Base-by-base conservation (phyloP, 2,888 invertebrate genomes). In the Drosophila hawaiiensis region DNA sequence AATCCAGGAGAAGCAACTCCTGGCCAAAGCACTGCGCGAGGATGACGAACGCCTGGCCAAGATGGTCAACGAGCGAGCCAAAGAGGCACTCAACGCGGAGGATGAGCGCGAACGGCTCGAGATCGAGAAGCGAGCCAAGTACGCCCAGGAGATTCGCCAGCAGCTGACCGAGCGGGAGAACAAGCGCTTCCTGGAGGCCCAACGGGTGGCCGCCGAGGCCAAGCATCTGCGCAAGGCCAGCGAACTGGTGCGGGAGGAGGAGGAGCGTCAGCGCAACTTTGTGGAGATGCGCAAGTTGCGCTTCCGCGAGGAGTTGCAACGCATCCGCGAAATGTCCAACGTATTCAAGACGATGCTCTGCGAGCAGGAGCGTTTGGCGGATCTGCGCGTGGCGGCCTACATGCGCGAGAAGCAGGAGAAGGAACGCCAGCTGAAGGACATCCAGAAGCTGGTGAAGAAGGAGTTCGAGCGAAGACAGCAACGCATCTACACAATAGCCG, bases 1-100 rank as follows among this genome's bases (percentile, higher is more conserved):
- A 94, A 95, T 97, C 70, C 95, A 94, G 0, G 97, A 97, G 92
- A 95, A 94, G 72, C 72, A 90, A 31, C 92, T 92, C 28, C 53
- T 93, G 22, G 89, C 91, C 19, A 87, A 81, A 14, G 93, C 92
- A 19, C 61, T 92, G 19, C 90, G 89, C 25, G 85, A 92, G 37
- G 93, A 93, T 35, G 92, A 93, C n/a, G 81, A 89, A 28, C 92
- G 92, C 0, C 75, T 93, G 58, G 93, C 93, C 43, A 87, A 91
- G 39, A 86, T 92, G 81, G 93, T 93, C 49, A 85, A 92, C 9
- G 91, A 92, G 39, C 84, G 91, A 0, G 92, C 92, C 4, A 81
- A 86, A 25, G 89, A 91, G 31, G 91, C 91, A 0, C 78, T 93
- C 2, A 81, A 70, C 16, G 91, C 85, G 2, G 93, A 93, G 58